These are phyloP conservation scores for Eilema griseolum DNA, from an alignment of 2,888 invertebrate genomes.

Conservation along the genomic window DNA sequence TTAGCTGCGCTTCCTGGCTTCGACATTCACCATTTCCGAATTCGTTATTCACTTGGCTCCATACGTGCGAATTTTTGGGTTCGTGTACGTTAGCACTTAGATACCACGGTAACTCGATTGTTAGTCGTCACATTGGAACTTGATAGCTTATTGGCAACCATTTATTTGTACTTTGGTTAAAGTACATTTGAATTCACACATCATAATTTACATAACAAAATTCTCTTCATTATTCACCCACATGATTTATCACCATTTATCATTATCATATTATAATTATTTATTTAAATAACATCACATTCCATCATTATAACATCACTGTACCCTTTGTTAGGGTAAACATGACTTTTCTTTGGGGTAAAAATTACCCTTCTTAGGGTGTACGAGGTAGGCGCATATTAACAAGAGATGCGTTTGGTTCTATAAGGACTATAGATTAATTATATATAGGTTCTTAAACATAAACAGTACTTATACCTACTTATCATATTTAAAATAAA, in stretches of 20 bases:
- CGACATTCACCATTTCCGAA: slow-evolving; percentile 52
- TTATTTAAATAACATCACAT: slow-evolving; percentile 2
- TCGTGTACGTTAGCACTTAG: slow-evolving; percentile 29
- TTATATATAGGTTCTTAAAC: too few species aligned
- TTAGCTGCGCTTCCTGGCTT: too few species aligned
- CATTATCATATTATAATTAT: slow-evolving; percentile 2
- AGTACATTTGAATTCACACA: too few species aligned
- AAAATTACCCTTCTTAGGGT: not conserved
- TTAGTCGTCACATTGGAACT: slow-evolving; percentile 17
- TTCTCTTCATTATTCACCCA: not conserved
- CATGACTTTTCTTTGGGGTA: not conserved
- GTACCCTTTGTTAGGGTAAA: not conserved
- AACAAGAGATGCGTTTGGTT: too few species aligned
- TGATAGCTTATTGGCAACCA: not conserved
- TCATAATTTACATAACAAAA: not conserved
- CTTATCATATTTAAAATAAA: too few species aligned
- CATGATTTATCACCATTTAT: not conserved
- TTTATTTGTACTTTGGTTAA: too few species aligned
- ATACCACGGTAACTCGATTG: slow-evolving; percentile 49
- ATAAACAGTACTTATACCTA: too few species aligned
- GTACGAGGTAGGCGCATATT: too few species aligned
- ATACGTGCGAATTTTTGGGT: slow-evolving; percentile 47
- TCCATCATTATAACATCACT: not conserved
- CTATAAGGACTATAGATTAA: too few species aligned
- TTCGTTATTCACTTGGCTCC: slow-evolving; percentile 49